phyloP scores from a whole-genome alignment of 2,888 invertebrate genomes.

The Polyommatus icarus region DNA sequence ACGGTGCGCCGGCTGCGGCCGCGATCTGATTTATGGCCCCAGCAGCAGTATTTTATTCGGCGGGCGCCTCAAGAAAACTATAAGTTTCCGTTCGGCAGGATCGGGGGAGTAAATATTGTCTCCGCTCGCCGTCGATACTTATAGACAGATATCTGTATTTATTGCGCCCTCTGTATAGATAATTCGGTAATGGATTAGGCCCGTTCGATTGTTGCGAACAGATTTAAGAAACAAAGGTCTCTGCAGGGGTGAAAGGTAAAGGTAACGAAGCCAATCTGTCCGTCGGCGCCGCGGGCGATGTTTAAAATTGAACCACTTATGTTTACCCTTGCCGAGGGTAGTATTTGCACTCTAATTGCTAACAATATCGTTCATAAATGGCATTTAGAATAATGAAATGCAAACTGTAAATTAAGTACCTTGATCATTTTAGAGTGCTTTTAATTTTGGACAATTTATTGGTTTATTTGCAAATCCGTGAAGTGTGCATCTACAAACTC shows the following conservation, averaged over 20 bases:
- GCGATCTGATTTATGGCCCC: slow-evolving; percentile 75
- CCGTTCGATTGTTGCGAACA: slow-evolving; percentile 53
- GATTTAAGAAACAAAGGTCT: slow-evolving; percentile 45
- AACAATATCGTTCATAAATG: slow-evolving; percentile 14
- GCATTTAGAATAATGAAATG: not conserved
- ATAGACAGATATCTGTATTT: slow-evolving; percentile 75
- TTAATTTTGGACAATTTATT: no score
- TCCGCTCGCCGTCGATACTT: slow-evolving; percentile 71
- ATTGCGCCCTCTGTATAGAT: slow-evolving; percentile 69
- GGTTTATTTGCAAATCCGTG: no score
- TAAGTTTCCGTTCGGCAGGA: slow-evolving; percentile 79
- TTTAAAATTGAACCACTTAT: slow-evolving; percentile 36
- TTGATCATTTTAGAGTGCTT: no score
- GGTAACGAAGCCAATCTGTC: slow-evolving; percentile 69
- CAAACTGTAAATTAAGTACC: not conserved
- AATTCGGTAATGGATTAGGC: slow-evolving; percentile 76
- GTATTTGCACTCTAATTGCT: slow-evolving; percentile 22
- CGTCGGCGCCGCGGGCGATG: slow-evolving; percentile 50
- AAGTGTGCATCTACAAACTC: no score
- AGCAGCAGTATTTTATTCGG: slow-evolving; percentile 79
- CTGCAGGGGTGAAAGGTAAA: not conserved
- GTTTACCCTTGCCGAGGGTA: slow-evolving; percentile 41
- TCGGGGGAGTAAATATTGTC: slow-evolving; percentile 79
- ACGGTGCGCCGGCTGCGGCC: slow-evolving; percentile 70
- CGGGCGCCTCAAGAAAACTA: slow-evolving; percentile 80